Base-by-base conservation (phyloP, 2,113 vertebrate species). In the Ahaetulla prasina region DNA sequence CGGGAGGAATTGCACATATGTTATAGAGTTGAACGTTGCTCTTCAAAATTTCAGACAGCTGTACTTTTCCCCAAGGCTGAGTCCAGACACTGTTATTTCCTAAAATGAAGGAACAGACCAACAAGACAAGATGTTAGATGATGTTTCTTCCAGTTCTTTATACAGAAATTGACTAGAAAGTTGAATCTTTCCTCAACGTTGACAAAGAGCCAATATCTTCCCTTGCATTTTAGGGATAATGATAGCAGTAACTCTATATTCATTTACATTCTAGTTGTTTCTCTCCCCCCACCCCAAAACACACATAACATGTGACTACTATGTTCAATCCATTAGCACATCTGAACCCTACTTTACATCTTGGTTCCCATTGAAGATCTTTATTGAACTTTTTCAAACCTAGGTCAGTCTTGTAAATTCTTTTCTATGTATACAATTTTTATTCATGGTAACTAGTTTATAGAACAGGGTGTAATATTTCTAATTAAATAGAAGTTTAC, bases 381-480 rank as follows among this genome's bases (percentile, higher is more conserved):
- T 55, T 57, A 30, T 23, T 86, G 27, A 52, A 80, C 63, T 80
- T 90, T 47, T 50, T 30, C 45, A 68, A 22, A 68, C 9, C 12
- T 63, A n/a, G 1, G 22, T 27, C 5, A 45, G 27, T 27, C 54
- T 18, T 47, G 20, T 39, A n/a, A 49, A n/a, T 39, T 14, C 50
- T 52, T 35, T 49, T 9, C 60, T 25, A 52, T 35, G 18, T 20
- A 22, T 89, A 89, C 2, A 47, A 14, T 12, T 50, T n/a, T 57
- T 90, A 23, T 12, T 23, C 20, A 39, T 20, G 35, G 7, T 25
- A 23, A 9, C 49, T 47, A 63, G 55, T 84, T 16, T 90, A 80
- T 45, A n/a, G 8, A 16, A 92, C 25, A 60, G 54, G 35, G 50
- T 22, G 20, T 0, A 0, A 45, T 9, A 0, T 53, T 22, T 9